These are phyloP conservation scores for Sminthurinus signatus DNA, from an alignment of 1,140 invertebrate genomes.

Conservation along the genomic window DNA sequence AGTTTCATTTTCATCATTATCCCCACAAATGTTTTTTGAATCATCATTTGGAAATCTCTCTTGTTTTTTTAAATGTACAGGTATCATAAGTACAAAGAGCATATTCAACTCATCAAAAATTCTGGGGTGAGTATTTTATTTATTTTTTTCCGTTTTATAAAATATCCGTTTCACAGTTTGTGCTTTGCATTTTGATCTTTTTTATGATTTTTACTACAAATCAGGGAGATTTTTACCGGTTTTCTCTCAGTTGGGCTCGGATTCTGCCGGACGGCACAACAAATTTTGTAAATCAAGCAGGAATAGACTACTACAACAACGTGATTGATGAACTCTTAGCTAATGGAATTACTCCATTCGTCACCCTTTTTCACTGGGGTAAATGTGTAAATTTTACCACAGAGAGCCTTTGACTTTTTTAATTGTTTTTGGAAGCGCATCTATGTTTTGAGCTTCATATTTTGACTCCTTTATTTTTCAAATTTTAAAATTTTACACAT, in stretches of 20 bases:
- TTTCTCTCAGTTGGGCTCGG: conserved; percentile 37
- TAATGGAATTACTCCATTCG: conserved; percentile 37
- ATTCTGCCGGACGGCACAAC: conserved; percentile 37
- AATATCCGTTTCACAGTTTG: not conserved
- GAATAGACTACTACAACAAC: conserved; percentile 45
- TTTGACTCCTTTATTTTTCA: not conserved
- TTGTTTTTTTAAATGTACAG: too few species aligned
- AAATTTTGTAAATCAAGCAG: conserved; percentile 39
- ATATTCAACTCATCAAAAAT: conserved; percentile 46
- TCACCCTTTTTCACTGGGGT: conserved; percentile 48
- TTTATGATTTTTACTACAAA: not conserved
- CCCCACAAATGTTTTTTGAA: too few species aligned
- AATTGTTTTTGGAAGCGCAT: conserved; percentile 44
- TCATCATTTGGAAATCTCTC: too few species aligned
- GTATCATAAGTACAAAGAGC: conserved; percentile 47
- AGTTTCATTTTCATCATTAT: too few species aligned
- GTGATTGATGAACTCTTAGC: conserved; percentile 39
- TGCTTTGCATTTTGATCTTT: not conserved
- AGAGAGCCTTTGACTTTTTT: conserved; percentile 37
- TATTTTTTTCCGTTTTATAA: not conserved
- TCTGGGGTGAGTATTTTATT: conserved; percentile 42
- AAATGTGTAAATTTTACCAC: conserved; percentile 19
- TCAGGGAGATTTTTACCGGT: conserved; percentile 32
- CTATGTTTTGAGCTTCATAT: too few species aligned
- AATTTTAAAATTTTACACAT: not conserved